A percentile compares a stretch with the other conserved stretches of the same genome.
phyloP scores from a whole-genome alignment of 2,113 vertebrate genomes.

The Cololabis saira region DNA sequence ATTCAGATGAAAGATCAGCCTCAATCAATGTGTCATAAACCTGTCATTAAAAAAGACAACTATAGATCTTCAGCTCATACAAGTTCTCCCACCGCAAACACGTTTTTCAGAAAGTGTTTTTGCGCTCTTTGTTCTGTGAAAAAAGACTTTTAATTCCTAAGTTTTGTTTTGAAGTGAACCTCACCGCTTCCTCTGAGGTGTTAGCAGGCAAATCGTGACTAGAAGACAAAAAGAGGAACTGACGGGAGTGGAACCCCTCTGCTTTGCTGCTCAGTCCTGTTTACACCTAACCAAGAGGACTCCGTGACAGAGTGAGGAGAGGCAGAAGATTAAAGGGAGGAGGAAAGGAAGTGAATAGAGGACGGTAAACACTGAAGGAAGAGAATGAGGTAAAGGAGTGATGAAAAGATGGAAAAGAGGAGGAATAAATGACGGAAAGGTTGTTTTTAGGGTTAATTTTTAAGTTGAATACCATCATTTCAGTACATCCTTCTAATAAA shows the following conservation, averaged over 20 bases:
- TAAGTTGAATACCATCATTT: conserved; percentile 13
- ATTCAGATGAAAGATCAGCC: too few species aligned
- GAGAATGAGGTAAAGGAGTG: not conserved
- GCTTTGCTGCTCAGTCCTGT: conserved; percentile 59
- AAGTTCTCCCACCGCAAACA: too few species aligned
- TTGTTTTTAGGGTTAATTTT: conserved; percentile 53
- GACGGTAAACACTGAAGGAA: conserved; percentile 24
- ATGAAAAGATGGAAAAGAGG: not conserved
- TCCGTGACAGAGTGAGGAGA: conserved; percentile 61
- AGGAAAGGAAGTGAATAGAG: conserved; percentile 49
- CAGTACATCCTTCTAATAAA: not conserved
- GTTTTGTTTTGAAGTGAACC: conserved; percentile 35
- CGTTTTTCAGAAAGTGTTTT: not conserved
- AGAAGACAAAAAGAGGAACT: conserved; percentile 52
- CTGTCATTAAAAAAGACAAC: too few species aligned
- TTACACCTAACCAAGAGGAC: conserved; percentile 68
- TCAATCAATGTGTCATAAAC: too few species aligned
- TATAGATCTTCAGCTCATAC: too few species aligned
- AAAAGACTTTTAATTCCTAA: conserved; percentile 19
- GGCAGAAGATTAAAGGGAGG: conserved; percentile 63
- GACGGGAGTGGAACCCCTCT: conserved; percentile 63
- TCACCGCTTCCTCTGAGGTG: conserved; percentile 3
- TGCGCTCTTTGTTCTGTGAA: conserved; percentile 8
- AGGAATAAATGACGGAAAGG: conserved; percentile 30
- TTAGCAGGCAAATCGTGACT: conserved; percentile 53